phyloP scores from a whole-genome alignment of 2,888 invertebrate species.

The Sycophila texana region DNA sequence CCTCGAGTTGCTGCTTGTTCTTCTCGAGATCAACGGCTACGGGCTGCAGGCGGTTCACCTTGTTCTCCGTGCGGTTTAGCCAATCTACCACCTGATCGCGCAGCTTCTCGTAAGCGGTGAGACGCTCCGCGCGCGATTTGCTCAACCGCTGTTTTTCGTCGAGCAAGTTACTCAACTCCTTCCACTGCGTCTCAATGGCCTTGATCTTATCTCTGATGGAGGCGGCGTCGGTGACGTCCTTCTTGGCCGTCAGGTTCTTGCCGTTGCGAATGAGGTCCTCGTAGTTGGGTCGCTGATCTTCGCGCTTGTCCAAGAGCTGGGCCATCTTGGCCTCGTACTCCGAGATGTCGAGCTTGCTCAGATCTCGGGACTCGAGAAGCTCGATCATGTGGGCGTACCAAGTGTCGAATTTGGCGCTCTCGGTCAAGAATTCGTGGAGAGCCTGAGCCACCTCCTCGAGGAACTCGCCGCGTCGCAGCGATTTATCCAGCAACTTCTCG shows the following conservation, averaged over 20 bases:
- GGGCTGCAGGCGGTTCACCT: conserved; percentile 85
- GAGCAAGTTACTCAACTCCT: conserved; percentile 87
- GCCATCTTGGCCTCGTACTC: conserved; percentile 80
- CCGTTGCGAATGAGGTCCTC: conserved; percentile 90
- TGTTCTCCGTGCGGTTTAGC: conserved; percentile 88
- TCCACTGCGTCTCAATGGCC: conserved; percentile 92
- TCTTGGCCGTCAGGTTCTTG: conserved; percentile 87
- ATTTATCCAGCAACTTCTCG: conserved; percentile 89
- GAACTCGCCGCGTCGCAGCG: conserved; percentile 87
- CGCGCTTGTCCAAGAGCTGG: conserved; percentile 80
- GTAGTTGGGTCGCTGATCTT: conserved; percentile 77
- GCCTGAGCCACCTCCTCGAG: conserved; percentile 87
- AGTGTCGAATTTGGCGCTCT: conserved; percentile 80
- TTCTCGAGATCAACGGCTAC: conserved; percentile 93
- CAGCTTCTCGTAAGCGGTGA: conserved; percentile 89
- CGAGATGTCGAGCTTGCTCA: conserved; percentile 81
- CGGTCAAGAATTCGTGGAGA: conserved; percentile 66
- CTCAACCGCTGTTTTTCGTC: conserved; percentile 91
- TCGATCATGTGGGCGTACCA: conserved; percentile 85
- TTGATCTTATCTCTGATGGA: conserved; percentile 90
- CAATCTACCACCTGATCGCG: conserved; percentile 90
- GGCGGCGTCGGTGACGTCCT: conserved; percentile 92
- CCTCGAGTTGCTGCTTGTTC: conserved; percentile 89
- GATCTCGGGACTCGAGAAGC: conserved; percentile 84
- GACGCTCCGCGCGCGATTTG: conserved; percentile 89